phyloP scores from a whole-genome alignment of 2,113 vertebrate species.

The Turdus rufiventris region DNA sequence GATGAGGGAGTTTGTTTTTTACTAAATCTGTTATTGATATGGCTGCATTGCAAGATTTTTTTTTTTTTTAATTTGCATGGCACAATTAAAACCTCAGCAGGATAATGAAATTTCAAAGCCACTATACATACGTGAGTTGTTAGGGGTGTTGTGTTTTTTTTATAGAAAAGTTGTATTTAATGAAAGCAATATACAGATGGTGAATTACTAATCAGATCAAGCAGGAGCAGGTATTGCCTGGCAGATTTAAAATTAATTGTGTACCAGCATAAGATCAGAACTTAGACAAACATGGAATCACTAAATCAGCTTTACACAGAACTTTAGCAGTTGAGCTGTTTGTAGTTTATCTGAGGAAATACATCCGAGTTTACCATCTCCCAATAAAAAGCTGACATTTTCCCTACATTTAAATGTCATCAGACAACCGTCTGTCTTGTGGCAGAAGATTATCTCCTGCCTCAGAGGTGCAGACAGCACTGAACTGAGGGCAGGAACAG shows the following conservation, averaged over 20 bases:
- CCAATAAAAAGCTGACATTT: constrained; percentile 36
- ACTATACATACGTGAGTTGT: not conserved
- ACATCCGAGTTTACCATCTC: constrained; percentile 4
- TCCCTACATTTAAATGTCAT: constrained; percentile 59
- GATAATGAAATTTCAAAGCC: constrained; percentile 45
- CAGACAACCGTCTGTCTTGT: constrained; percentile 30
- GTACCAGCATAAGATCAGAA: not conserved
- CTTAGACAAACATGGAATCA: constrained; percentile 32
- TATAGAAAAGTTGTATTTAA: constrained; percentile 42
- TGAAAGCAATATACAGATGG: constrained; percentile 49
- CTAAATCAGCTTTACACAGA: constrained; percentile 42
- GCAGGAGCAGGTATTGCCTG: constrained; percentile 22
- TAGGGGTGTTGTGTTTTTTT: not conserved
- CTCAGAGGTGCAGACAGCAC: not conserved
- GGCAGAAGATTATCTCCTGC: constrained; percentile 14
- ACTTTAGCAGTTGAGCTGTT: constrained; percentile 27
- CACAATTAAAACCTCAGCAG: constrained; percentile 71
- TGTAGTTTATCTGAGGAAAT: constrained; percentile 27
- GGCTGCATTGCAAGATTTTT: constrained; percentile 59
- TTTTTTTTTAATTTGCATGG: constrained; percentile 75
- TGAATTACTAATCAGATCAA: constrained; percentile 51
- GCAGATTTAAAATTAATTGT: constrained; percentile 56
- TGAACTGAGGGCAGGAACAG: constrained; percentile 34
- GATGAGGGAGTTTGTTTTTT: constrained; percentile 49
- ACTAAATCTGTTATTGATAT: constrained; percentile 69